Evolutionary conservation across 1,140 invertebrate species (phyloP), one percentile per base, ranked within the genome.

Genomic region (Chlorops oryzae): DNA sequence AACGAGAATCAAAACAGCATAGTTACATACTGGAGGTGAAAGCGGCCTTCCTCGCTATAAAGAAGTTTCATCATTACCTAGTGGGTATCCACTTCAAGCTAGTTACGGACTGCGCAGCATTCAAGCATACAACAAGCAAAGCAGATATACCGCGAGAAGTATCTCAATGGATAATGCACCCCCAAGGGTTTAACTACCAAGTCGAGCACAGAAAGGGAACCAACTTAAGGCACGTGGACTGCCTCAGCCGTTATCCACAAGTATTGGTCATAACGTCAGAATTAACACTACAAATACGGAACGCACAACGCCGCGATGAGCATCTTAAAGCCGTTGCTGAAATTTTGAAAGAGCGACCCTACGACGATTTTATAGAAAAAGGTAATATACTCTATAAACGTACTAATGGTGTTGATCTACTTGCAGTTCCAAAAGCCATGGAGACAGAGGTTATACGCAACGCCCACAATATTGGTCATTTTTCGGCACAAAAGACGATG

Each of bases 11-110:
- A 9, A 59, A 58, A 20, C 73, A 65, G 43, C 55, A 55, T 10
- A 70, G 61, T 18, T 73, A 69, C 51, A 64, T 73, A 42, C 24
- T 74, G 3, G 69, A 74, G 51, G 65, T 81, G 1, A 44, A 65
- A n/a, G 63, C 65, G 0, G 62, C 80, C 57, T 72, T 75, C 65
- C 76, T 57, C 34, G 56, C 54, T 9, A 25, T 66, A 5, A 50
- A 52, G 22, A 62, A 63, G 27, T 62, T 64, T 50, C 40, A 56
- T 20, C 55, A 65, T 2, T 57, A 57, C 48, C 35, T 59, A 15
- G 5, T 57, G 5, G 58, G 55, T 2, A 35, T 50, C 9, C 35
- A 50, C 5, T 59, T 59, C 22, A 56, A 56, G 42, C 10, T 59
- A 2, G 32, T 55, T 17, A 63, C 55, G 2, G 61, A 59, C 51